Base-by-base conservation (phyloP, 2,113 vertebrate species). In the Thunnus thynnus region DNA sequence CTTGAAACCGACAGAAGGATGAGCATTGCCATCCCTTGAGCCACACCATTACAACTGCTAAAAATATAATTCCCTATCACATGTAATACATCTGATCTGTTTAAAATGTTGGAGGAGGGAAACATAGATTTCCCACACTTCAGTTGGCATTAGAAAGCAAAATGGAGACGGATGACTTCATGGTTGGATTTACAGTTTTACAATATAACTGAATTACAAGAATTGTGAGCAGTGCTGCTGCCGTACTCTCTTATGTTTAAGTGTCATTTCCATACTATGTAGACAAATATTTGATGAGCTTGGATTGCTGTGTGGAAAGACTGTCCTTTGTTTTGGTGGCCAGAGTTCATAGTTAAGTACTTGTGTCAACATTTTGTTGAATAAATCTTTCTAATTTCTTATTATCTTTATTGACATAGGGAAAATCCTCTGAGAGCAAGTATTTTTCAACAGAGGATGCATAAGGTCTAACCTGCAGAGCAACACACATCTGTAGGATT, bases 331-430 rank as follows among this genome's bases (percentile, higher is more conserved):
- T 77, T 78, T 80, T 72, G 18, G 3, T 60, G 56, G 48, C 64
- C 25, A 65, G 30, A 63, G 68, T 54, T 74, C 67, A 69, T 36
- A 62, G 80, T 85, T 67, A 77, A 89, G 70, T 25, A 81, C 52
- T 79, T 65, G 32, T 69, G 69, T 89, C 58, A 87, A 86, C 61
- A 78, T 51, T 63, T 57, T 22, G 64, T 41, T 67, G 65, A 81
- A 71, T 78, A 86, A 75, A 75, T 84, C 65, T 86, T 84, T 83
- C 60, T 68, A 44, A 82, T 76, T 76, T 84, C 50, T 78, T 70
- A 16, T 71, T 74, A 68, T 67, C 25, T 63, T 20, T 75, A 50
- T 73, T 77, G 68, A 73, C 44, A 52, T 12, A 57, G 36, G 22
- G 22, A 14, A 62, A 32, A 41, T 78, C 81, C 69, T 56, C n/a